Conservation (phyloP, 2,888 invertebrate genomes). For the Arenicola marina region DNA sequence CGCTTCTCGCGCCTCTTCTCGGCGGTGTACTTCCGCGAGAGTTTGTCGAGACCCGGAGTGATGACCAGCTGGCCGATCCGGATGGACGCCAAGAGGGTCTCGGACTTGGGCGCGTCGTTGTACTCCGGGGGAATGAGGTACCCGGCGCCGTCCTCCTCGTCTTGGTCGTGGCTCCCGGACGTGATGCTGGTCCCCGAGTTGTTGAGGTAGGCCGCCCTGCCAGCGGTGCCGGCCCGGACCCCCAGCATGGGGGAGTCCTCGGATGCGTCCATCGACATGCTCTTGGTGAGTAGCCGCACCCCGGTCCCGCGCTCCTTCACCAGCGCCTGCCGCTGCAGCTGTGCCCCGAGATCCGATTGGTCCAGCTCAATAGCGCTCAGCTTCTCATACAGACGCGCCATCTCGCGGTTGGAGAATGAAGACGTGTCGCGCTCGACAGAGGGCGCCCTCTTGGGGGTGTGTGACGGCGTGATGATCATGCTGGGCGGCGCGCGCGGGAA, state of each 20-base stretch:
- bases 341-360: not conserved
- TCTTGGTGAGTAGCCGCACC: conserved; percentile 19
- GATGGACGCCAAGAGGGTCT: conserved; percentile 26
- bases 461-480: conserved; percentile 48
- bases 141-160: too few species aligned
- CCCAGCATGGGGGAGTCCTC: not conserved
- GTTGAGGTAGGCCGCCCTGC: not conserved
- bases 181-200: not conserved
- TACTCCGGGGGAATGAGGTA: conserved; percentile 13
- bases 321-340: conserved; percentile 4
- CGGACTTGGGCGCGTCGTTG: conserved; percentile 25
- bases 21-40: not conserved
- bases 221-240: not conserved
- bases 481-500: conserved; percentile 49
- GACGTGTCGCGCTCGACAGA: conserved; percentile 24
- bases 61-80: conserved; percentile 18
- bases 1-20: conserved; percentile 8
- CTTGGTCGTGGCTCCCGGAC: too few species aligned
- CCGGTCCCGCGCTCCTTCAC: conserved; percentile 14
- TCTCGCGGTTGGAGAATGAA: conserved; percentile 13
- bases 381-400: conserved; percentile 29
- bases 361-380: conserved; percentile 28
- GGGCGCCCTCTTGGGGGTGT: conserved; percentile 28
- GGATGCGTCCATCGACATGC: conserved; percentile 23
- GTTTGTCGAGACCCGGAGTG: conserved; percentile 16